phyloP scores from a whole-genome alignment of 2,797 vertebrate species.

The Typhlichthys subterraneus region DNA sequence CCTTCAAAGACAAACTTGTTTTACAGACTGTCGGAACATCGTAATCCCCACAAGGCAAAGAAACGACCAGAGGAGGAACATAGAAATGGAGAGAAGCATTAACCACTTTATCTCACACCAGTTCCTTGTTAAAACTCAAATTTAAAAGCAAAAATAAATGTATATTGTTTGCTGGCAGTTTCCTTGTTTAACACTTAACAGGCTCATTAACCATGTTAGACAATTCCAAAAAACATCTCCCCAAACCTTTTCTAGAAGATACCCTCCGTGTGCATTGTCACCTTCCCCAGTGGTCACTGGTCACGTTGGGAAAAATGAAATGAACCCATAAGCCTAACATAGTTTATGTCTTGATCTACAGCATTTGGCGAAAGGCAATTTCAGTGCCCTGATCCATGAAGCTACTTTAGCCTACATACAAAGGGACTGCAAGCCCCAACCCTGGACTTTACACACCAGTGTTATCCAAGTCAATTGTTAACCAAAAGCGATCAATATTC shows the following conservation, averaged over 20 bases:
- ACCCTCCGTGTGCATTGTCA: slow-evolving; percentile 1
- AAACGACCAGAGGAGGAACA: not conserved
- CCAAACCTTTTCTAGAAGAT: not conserved
- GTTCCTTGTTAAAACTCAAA: not conserved
- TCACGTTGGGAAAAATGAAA: not conserved
- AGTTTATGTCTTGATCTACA: not conserved
- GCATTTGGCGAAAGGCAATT: no score
- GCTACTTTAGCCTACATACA: no score
- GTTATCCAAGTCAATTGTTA: slow-evolving; percentile 47
- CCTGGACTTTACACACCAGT: not conserved
- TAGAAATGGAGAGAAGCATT: not conserved
- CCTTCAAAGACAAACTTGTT: slow-evolving; percentile 66
- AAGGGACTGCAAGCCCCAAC: not conserved
- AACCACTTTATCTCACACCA: not conserved
- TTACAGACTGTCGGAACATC: slow-evolving; percentile 63
- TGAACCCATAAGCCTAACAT: slow-evolving; percentile 19
- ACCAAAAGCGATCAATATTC: slow-evolving; percentile 46
- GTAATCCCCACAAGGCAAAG: slow-evolving; percentile 21
- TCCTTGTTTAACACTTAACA: not conserved
- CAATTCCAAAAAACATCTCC: slow-evolving; percentile 1
- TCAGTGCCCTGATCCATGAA: no score
- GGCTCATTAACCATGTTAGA: not conserved
- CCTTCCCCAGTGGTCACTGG: not conserved
- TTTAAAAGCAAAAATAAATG: not conserved
- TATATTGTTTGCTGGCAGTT: not conserved